phyloP scores from a whole-genome alignment of 1,140 invertebrate genomes.

The Drosophila navojoa region DNA sequence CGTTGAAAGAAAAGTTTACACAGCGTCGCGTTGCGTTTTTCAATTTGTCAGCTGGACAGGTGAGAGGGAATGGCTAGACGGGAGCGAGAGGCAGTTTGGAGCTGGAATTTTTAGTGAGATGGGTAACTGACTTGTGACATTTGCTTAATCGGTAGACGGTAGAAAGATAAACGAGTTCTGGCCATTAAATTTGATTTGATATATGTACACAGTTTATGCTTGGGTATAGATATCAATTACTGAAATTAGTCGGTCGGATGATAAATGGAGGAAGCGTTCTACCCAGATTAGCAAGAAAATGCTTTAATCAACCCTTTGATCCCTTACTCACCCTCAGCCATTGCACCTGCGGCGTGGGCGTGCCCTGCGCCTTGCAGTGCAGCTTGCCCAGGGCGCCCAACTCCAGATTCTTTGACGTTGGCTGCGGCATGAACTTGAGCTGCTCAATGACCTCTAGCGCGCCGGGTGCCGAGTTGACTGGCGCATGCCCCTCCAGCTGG shows the following conservation, averaged over 20 bases:
- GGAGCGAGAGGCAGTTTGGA: not conserved
- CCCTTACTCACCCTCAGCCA: constrained; percentile 89
- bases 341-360: constrained; percentile 89
- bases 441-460: constrained; percentile 86
- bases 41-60: constrained; percentile 64
- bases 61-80: not conserved
- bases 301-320: no score
- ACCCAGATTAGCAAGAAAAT: no score
- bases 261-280: no score
- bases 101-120: constrained; percentile 18
- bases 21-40: constrained; percentile 59
- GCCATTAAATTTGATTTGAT: no score
- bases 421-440: constrained; percentile 92
- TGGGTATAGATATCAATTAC: no score
- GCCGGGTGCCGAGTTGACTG: constrained; percentile 55
- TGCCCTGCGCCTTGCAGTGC: constrained; percentile 94
- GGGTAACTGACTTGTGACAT: constrained; percentile 26
- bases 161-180: not conserved
- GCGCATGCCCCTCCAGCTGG: constrained; percentile 65
- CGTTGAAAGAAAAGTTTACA: constrained; percentile 59
- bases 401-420: constrained; percentile 92
- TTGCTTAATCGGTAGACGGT: no score
- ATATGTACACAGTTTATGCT: no score
- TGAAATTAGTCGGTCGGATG: no score
- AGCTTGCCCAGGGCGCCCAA: constrained; percentile 91